Evolutionary conservation across 2,797 vertebrate species (phyloP), one percentile per base, ranked within the genome.

Genomic region (Sebastiscus tertius): DNA sequence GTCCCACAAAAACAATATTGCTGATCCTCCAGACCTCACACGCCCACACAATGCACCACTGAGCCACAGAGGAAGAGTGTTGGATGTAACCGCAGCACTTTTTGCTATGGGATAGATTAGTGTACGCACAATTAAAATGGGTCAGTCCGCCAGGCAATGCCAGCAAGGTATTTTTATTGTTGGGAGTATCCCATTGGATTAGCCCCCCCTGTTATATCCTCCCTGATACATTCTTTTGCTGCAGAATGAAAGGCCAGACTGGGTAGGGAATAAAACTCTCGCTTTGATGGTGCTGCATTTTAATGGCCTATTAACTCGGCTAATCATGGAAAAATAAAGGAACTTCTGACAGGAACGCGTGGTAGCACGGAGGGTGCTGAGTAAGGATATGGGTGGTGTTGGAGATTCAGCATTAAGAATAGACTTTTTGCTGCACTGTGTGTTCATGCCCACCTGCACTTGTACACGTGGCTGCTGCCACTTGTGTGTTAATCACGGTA

Each of bases 161-260:
- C 71, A 77, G 88, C 84, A 82, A 91, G 92, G 90, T 91, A 91
- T 93, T 93, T 92, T 92, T 91, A 92, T 93, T 94, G 93, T 94
- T 88, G 78, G 82, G 85, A 84, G 82, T 91, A 92, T 94, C 90
- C 89, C 86, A 63, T 79, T 75, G 89, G 91, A 94, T 93, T 93
- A 92, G 86, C 75, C 81, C 59, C 46, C 46, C 22, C 70, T 73
- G 77, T 82, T 91, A 72, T 75, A 87, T 87, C 69, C 85, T 80
- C 87, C 74, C 70, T 56, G 63, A 79, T 76, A 36, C 82, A 88
- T 90, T 92, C 78, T 82, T 87, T 71, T 83, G 63, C 58, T 55
- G 64, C 70, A 76, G 81, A 85, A 87, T 80, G 42, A 88, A 84
- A 84, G 66, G 71, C 72, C 70, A 65, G 74, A 78, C 70, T 69